Base-by-base conservation (phyloP, 2,888 invertebrate genomes). In the Lithophane leautieri region DNA sequence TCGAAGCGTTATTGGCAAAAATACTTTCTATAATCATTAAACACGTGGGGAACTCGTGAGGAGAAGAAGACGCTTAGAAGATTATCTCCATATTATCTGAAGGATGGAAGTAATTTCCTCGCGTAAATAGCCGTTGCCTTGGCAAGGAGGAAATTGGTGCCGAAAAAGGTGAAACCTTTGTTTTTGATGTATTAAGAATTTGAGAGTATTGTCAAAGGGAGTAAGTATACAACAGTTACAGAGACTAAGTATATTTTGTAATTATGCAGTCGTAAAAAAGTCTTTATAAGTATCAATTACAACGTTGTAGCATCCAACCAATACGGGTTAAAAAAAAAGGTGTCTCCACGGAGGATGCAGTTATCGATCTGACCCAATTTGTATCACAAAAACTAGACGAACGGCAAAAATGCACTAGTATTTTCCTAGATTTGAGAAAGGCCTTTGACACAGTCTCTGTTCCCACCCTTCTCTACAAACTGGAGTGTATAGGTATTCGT, bases 81-180 rank as follows among this genome's bases (percentile, higher is more conserved):
- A 73, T 79, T 70, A 81, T 79, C 67, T 79, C 44, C 75, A 75
- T 67, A 79, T 79, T 81, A 83, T 83, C 81, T 83, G 44, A 58
- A 54, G 83, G 79, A 74, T 81, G 69, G 34, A 58, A 83, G 83
- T 83, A 74, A 81, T 83, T 81, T 83, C 81, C 81, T 83, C 66
- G 40, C 68, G 81, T 73, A 79, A 73, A 83, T 83, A 83, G 68
- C 68, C 69, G 52, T 22, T 58, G 69, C 81, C 56, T 66, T 58
- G 22, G 73, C 40, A 42, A 66, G 4, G 67, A 69, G 79, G 83
- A 79, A 79, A 83, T 83, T 81, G 69, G 16, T 62, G 62, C 47
- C 70, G 54, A 81, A 83, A 82, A 81, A 83, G 54, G n/a, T 73
- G 50, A 83, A 81, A 75, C 80, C 62, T 67, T 74, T 81, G 66